phyloP scores from a whole-genome alignment of 2,888 invertebrate species.

The Chrysolina americana region DNA sequence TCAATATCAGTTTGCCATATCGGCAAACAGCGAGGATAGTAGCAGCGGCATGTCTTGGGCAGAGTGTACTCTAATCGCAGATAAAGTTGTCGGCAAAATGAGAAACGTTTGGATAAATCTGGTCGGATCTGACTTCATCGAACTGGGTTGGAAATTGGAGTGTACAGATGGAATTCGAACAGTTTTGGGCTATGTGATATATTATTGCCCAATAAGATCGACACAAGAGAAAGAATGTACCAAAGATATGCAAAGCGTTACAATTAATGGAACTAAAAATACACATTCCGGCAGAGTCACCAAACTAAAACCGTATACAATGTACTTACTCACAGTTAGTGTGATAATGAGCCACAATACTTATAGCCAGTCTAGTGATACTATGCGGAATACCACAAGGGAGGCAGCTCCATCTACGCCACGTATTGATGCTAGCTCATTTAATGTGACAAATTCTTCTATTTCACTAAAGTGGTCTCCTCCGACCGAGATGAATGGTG shows the following conservation, averaged over 20 bases:
- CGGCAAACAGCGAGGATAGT: conserved; percentile 78
- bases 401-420: conserved; percentile 77
- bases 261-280: conserved; percentile 69
- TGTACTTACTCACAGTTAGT: conserved; percentile 80
- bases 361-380: conserved; percentile 75
- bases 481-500: conserved; percentile 82
- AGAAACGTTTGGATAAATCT: conserved; percentile 72
- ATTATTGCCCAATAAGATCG: conserved; percentile 78
- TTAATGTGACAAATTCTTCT: conserved; percentile 76
- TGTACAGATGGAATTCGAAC: conserved; percentile 82
- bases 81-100: conserved; percentile 72
- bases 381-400: conserved; percentile 77
- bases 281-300: conserved; percentile 74
- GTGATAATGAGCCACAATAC: conserved; percentile 72
- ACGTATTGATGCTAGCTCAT: conserved; percentile 75
- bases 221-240: conserved; percentile 73
- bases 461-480: conserved; percentile 78
- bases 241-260: conserved; percentile 68
- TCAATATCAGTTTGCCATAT: conserved; percentile 86
- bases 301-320: conserved; percentile 81
- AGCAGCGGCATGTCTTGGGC: conserved; percentile 93
- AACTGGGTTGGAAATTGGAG: conserved; percentile 83
- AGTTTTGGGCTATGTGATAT: conserved; percentile 82
- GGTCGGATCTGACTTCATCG: conserved; percentile 72
- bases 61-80: conserved; percentile 77